Evolutionary conservation across 1,140 invertebrate genomes (phyloP).

Genomic region (Chrysoperla carnea): DNA sequence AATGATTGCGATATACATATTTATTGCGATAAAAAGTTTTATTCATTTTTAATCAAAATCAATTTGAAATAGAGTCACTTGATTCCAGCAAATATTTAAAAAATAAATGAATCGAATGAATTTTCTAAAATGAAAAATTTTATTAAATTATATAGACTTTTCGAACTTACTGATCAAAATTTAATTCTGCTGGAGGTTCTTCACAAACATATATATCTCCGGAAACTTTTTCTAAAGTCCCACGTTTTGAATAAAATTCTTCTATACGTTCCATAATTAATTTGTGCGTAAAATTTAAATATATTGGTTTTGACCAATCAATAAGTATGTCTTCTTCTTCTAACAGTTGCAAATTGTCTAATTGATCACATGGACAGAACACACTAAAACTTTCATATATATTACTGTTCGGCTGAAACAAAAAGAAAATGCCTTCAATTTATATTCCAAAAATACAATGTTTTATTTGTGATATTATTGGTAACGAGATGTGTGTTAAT

Average conservation of each 20-base stretch:
- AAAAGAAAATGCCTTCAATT: neutral
- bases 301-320: constrained; percentile 57
- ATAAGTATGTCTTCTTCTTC: constrained; percentile 54
- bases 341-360: constrained; percentile 47
- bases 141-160: no score
- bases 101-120: no score
- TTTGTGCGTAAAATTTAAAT: constrained; percentile 65
- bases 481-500: no score
- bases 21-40: no score
- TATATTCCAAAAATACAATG: no score
- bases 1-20: no score
- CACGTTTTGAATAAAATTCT: constrained; percentile 38
- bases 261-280: constrained; percentile 55
- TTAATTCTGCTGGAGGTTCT: constrained; percentile 31
- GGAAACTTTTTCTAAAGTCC: constrained; percentile 49
- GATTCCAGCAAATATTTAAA: no score
- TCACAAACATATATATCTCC: constrained; percentile 60
- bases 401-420: constrained; percentile 50
- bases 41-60: no score
- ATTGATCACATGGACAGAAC: constrained; percentile 55
- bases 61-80: no score
- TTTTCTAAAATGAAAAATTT: no score
- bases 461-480: no score
- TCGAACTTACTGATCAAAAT: constrained; percentile 29
- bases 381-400: constrained; percentile 65